Evolutionary conservation across 2,888 invertebrate genomes (phyloP).

Genomic region (Protodeltote pygarga): DNA sequence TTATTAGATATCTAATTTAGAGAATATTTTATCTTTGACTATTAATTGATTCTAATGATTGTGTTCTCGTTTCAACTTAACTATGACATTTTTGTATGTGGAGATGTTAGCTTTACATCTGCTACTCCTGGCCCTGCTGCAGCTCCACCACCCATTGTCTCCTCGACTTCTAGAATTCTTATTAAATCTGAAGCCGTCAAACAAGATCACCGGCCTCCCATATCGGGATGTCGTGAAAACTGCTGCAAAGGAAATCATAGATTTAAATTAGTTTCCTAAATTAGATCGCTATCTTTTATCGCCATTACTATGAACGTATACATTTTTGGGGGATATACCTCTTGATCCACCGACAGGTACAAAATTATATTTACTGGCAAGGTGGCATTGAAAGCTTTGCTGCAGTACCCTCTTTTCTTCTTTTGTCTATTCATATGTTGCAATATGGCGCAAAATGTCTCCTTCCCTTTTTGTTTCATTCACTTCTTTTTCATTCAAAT

Average conservation of each 20-base stretch:
- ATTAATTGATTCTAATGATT: conserved; percentile 23
- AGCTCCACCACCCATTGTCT: conserved; percentile 24
- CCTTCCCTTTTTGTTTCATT: no score
- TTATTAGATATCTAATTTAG: no score
- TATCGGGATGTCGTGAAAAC: conserved; percentile 33
- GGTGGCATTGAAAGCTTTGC: no score
- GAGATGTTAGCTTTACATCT: conserved; percentile 35
- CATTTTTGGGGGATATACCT: no score
- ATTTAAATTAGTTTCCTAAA: conserved; percentile 2
- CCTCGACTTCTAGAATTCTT: conserved; percentile 28
- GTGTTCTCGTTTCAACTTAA: conserved; percentile 20
- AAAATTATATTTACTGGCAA: no score
- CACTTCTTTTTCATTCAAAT: no score
- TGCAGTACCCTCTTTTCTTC: no score
- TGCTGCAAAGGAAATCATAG: conserved; percentile 8
- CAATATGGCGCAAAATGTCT: no score
- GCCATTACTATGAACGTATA: no score
- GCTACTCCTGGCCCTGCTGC: conserved; percentile 30
- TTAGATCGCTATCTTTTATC: no score
- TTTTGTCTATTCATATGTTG: no score
- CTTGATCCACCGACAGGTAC: no score
- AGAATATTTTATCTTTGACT: background rate
- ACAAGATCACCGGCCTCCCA: conserved; percentile 31
- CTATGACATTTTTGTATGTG: conserved; percentile 35
- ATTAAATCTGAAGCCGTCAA: conserved; percentile 49